A percentile compares a stretch with the other conserved stretches of the same genome.
These are phyloP conservation scores for Caenorhabditis remanei DNA, from an alignment of 1,140 invertebrate species.

Conservation along the genomic window DNA sequence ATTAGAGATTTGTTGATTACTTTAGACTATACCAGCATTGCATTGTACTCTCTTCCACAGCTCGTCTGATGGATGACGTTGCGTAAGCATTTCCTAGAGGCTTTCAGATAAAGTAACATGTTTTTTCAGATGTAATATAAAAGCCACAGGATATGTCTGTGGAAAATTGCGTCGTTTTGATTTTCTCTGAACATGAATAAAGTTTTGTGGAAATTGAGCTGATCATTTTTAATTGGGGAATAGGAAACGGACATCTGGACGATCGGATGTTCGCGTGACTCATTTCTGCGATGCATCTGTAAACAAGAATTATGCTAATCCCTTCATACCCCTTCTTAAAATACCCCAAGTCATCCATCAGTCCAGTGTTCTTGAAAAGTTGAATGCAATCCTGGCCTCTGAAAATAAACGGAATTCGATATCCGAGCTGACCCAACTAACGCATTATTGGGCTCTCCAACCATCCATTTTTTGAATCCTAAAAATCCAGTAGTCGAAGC, in stretches of 20 bases:
- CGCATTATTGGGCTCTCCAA: background rate
- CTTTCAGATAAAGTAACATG: background rate
- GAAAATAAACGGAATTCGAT: background rate
- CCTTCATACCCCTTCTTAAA: background rate
- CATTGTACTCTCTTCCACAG: background rate
- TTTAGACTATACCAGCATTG: background rate
- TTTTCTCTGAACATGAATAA: background rate
- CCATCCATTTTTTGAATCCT: background rate
- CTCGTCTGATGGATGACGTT: background rate
- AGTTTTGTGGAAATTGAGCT: no score
- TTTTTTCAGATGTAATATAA: background rate
- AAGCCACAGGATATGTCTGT: background rate
- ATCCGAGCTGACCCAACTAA: no score
- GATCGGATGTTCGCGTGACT: no score
- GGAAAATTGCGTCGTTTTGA: background rate
- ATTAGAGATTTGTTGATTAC: background rate
- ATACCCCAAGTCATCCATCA: background rate
- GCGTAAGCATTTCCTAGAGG: background rate
- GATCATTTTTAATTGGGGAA: no score
- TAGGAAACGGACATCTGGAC: no score
- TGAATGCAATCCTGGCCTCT: background rate
- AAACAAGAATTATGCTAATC: background rate
- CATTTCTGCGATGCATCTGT: background rate
- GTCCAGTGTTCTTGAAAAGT: background rate
- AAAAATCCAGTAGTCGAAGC: background rate